phyloP scores from a whole-genome alignment of 35 echinoderm and acorn worm genomes.

The Ophioderma brevispina region DNA sequence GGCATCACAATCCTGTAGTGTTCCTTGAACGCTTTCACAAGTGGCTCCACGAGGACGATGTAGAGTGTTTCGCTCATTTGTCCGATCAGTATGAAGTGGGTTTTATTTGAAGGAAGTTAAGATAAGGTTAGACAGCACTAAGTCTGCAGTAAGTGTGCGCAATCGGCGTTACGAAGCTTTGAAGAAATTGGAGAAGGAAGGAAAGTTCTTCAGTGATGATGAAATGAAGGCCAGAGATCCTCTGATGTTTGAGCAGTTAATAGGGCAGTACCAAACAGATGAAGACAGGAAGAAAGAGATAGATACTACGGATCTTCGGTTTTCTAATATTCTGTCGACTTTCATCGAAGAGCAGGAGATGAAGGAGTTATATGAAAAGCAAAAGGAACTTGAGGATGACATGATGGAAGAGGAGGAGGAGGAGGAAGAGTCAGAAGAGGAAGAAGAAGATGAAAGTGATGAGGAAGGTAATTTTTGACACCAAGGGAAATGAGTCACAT shows the following conservation, averaged over 20 bases:
- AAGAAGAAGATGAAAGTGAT: slow-evolving; percentile 32
- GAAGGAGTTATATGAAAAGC: slow-evolving; percentile 43
- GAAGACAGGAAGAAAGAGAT: slow-evolving; percentile 65
- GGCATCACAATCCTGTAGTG: slow-evolving; percentile 57
- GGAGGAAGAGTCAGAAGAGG: slow-evolving; percentile 43
- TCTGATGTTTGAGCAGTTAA: slow-evolving; percentile 84
- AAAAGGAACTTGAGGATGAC: slow-evolving; percentile 58
- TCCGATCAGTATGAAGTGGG: slow-evolving; percentile 73
- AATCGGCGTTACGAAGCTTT: slow-evolving; percentile 92
- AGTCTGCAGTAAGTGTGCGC: slow-evolving; percentile 28
- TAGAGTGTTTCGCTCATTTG: slow-evolving; percentile 60
- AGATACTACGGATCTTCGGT: slow-evolving; percentile 68
- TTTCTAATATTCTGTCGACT: slow-evolving; percentile 80
- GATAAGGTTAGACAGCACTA: slow-evolving; percentile 49
- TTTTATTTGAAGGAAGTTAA: slow-evolving; percentile 72
- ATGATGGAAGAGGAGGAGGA: slow-evolving; percentile 43
- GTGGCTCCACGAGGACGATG: slow-evolving; percentile 59
- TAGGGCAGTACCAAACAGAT: slow-evolving; percentile 90
- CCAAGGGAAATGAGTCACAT: too few relatives aligned
- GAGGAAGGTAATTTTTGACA: background rate
- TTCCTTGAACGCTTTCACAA: slow-evolving; percentile 80
- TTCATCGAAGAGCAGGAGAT: slow-evolving; percentile 86
- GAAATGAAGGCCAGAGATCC: slow-evolving; percentile 84
- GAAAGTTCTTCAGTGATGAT: slow-evolving; percentile 80
- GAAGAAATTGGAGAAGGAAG: slow-evolving; percentile 79